Evolutionary conservation across 2,113 vertebrate genomes (phyloP), one percentile per base, ranked within the genome.

Genomic region (Microcebus lehilahytsara): DNA sequence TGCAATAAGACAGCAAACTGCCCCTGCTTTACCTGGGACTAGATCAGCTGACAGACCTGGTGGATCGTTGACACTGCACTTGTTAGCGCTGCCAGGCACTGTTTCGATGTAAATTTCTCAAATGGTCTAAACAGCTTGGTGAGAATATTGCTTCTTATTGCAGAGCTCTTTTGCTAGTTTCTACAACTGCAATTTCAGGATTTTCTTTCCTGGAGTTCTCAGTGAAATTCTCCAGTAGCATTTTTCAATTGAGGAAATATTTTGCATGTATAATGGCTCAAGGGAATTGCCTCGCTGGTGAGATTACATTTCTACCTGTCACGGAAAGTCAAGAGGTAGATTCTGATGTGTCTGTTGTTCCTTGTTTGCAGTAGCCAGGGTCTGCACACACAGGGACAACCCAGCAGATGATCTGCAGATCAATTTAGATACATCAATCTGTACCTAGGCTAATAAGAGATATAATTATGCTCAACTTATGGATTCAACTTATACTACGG

Each of bases 181-280:
- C 64, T 78, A 42, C 77, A 40, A 40, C 30, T 77, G 93, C 51
- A 80, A 23, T 93, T 90, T 85, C 79, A 96, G 46, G 93, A 75
- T 86, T 95, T 93, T 96, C 87, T 97, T 97, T 89, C 67, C 58
- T 53, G 71, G 77, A 56, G 46, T 87, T 93, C 72, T 71, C 92
- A 80, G 79, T 87, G 92, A 97, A 93, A 96, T 92, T 77, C 32
- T 97, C 66, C 92, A 93, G 67, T 80, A 72, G 34, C 9, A 34
- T 87, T 97, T 97, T 92, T 87, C 80, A 95, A 72, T 32, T 62
- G 93, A 93, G 69, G 78, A 85, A 87, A 85, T 95, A 96, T 71
- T 96, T 97, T 93, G 89, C 93, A 97, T 97, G 60, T 80, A 27
- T 91, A 93, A 97, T 95, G 90, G 46, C 97, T 96, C 92, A 85